Conservation (phyloP, 2,888 invertebrate genomes). For the Drosophila setosimentum region DNA sequence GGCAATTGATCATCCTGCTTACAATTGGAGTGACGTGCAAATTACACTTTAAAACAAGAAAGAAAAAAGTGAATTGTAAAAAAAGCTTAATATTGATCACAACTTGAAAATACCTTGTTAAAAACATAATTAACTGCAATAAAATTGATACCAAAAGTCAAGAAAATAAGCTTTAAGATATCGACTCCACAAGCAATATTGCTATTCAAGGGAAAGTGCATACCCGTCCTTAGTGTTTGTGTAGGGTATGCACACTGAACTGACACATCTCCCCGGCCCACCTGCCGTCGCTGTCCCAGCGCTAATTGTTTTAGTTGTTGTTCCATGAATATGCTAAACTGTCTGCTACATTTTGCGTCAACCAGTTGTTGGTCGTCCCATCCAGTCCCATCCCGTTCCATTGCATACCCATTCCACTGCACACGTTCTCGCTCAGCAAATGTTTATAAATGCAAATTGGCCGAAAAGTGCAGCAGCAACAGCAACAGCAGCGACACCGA, state of each 20-base stretch:
- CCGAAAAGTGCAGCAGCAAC: constrained; percentile 69
- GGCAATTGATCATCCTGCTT: constrained; percentile 64
- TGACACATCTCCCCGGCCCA: constrained; percentile 47
- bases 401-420: constrained; percentile 1
- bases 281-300: constrained; percentile 56
- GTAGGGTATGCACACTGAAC: constrained; percentile 35
- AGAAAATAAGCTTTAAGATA: neutral
- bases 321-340: constrained; percentile 79
- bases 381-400: constrained; percentile 1
- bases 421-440: constrained; percentile 38
- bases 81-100: neutral
- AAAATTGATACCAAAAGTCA: neutral
- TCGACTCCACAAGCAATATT: neutral
- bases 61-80: constrained; percentile 6
- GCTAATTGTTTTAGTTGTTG: constrained; percentile 78
- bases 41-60: constrained; percentile 44
- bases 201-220: neutral
- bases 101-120: constrained; percentile 15
- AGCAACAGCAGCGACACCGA: constrained; percentile 30
- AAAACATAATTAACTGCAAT: neutral
- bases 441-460: constrained; percentile 81
- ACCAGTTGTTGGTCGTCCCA: constrained; percentile 9
- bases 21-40: constrained; percentile 72
- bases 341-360: constrained; percentile 66
- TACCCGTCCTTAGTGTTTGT: neutral